Evolutionary conservation across 92 coral and sea anemone genomes (phyloP), one percentile per base, ranked within the genome.

Genomic region (Scolanthus callimorphus): DNA sequence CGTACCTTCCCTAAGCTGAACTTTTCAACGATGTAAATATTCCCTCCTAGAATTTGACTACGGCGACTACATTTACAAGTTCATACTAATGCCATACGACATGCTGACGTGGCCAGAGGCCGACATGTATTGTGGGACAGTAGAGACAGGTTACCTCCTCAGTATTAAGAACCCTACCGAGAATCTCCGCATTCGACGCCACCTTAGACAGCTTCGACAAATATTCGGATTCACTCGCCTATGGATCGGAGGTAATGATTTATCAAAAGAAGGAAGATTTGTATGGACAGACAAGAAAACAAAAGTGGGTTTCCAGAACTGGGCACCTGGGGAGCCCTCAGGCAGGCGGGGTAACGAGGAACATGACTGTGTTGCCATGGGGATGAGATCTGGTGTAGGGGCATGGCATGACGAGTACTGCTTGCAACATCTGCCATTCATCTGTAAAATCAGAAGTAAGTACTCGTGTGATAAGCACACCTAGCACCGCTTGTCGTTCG

Each of bases 31-130:
- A n/a, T n/a, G n/a, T n/a, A n/a, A n/a, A n/a, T n/a, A 2, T 31
- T 11, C 20, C 20, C 17, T 15, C 34, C 17, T 29, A 82, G 89
- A 77, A 58, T 82, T 77, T 51, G 85, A 77, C 62, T 53, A 26
- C 11, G 77, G 83, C 12, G 30, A 56, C 51, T 29, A 39, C 44
- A 60, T 77, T 51, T 82, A 82, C 71, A 77, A 82, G 76, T 70
- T 70, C 49, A 20, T 82, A 23, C 9, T 82, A 20, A 30, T 77
- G 44, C 75, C 45, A 11, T 49, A 77, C 34, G 84, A 77, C 10
- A 78, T 73, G 85, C 85, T 82, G 1, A 51, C 89, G 9, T 82
- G 89, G 89, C 76, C 85, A 4, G 89, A 82, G 15, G 84, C 89
- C 0, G 89, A 82, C 39, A 43, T 77, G 12, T 82, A 82, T 71